A percentile compares a stretch with the other conserved stretches of the same genome.
Evolutionary conservation across 2,888 invertebrate genomes (phyloP).

Genomic region (Drosophila planitibia): DNA sequence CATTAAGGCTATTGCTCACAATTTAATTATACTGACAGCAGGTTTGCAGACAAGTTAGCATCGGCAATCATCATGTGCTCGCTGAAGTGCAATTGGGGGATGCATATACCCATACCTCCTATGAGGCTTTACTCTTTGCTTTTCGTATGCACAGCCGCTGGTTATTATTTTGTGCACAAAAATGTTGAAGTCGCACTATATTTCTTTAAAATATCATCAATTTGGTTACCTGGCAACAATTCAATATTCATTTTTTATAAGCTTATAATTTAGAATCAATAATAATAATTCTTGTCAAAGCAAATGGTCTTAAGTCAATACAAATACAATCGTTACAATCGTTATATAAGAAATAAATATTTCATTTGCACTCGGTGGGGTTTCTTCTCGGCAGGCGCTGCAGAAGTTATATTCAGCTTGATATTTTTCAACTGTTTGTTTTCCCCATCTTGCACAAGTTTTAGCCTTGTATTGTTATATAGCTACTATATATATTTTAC

Average conservation of each 20-base stretch:
- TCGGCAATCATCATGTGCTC: slow-evolving; percentile 18
- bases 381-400: not conserved
- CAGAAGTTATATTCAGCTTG: not conserved
- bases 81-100: not conserved
- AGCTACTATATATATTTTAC: not conserved
- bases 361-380: not conserved
- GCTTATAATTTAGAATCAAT: not conserved
- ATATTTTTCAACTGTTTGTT: not conserved
- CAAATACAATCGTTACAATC: not conserved
- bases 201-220: not conserved
- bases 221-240: not conserved
- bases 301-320: not conserved
- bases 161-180: not conserved
- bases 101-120: not conserved
- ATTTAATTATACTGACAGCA: slow-evolving; percentile 60
- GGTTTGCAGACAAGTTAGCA: slow-evolving; percentile 22
- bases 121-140: not conserved
- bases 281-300: not conserved
- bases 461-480: not conserved
- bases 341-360: not conserved
- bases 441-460: not conserved
- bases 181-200: not conserved
- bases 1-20: slow-evolving; percentile 56
- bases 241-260: not conserved
- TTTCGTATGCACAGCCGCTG: too few species aligned